A percentile compares a stretch with the other conserved stretches of the same genome.
These are phyloP conservation scores for Monopterus albus DNA, from an alignment of 2,113 vertebrate species.

Conservation along the genomic window DNA sequence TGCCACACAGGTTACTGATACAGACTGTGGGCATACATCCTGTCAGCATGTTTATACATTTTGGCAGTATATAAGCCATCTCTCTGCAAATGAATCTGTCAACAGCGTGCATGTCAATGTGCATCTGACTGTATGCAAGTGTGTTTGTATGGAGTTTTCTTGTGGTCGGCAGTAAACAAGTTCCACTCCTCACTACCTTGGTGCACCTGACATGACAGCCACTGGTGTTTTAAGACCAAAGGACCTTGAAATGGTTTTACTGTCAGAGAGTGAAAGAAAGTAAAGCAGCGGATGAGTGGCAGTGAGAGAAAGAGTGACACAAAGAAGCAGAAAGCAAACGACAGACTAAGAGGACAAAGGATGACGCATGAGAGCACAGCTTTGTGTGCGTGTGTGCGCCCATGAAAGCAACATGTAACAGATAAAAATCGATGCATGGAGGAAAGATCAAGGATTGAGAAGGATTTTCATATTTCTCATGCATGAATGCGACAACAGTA, in stretches of 20 bases:
- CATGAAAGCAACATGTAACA: conserved; percentile 4
- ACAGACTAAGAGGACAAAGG: neutral
- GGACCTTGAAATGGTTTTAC: conserved; percentile 49
- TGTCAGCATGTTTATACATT: neutral
- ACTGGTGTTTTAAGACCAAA: conserved; percentile 13
- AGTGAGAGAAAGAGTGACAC: neutral
- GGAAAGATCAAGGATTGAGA: neutral
- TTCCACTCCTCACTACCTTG: neutral
- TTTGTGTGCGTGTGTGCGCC: neutral
- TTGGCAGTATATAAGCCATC: neutral
- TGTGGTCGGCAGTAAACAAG: conserved; percentile 17
- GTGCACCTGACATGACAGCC: conserved; percentile 31
- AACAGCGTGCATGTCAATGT: neutral
- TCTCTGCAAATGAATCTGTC: neutral
- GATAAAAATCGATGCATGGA: neutral
- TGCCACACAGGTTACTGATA: neutral
- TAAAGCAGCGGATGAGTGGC: neutral
- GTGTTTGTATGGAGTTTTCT: neutral
- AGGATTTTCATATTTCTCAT: neutral
- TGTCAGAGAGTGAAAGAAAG: neutral
- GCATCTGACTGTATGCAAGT: neutral
- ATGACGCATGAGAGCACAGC: accelerated
- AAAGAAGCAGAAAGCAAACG: neutral
- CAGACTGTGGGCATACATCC: neutral
- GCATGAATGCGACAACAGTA: conserved; percentile 34